These are phyloP conservation scores for Acronicta psi DNA, from an alignment of 2,888 invertebrate species.

Conservation along the genomic window DNA sequence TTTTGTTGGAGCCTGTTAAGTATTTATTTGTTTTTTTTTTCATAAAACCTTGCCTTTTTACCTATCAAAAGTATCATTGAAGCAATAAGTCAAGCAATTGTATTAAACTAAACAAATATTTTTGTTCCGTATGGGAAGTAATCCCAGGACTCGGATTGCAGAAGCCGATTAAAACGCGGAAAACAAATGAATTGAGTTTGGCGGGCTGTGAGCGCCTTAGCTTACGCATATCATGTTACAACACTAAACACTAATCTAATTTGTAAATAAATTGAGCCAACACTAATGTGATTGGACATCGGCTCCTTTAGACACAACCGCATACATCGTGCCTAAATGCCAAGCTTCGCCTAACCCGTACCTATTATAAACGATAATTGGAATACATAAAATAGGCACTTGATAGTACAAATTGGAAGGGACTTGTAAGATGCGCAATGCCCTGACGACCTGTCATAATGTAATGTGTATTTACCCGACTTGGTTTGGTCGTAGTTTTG, in stretches of 20 bases:
- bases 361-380: slow-evolving; percentile 8
- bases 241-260: slow-evolving; percentile 33
- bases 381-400: not conserved
- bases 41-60: no score
- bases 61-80: no score
- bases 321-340: not conserved
- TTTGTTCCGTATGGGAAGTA: no score
- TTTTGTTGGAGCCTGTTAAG: no score
- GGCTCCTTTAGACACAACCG: not conserved
- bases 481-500: not conserved
- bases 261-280: slow-evolving; percentile 39
- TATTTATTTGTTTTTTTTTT: no score
- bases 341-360: slow-evolving; percentile 1
- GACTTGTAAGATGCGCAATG: not conserved
- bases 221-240: no score
- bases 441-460: not conserved
- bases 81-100: no score
- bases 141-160: no score
- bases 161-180: no score
- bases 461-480: not conserved
- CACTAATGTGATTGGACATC: slow-evolving; percentile 11
- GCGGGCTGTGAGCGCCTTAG: no score
- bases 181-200: no score
- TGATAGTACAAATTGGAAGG: slow-evolving; percentile 6
- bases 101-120: no score